These are phyloP conservation scores for Phallusia fumigata DNA, from an alignment of 23 tunicate genomes.

Conservation along the genomic window DNA sequence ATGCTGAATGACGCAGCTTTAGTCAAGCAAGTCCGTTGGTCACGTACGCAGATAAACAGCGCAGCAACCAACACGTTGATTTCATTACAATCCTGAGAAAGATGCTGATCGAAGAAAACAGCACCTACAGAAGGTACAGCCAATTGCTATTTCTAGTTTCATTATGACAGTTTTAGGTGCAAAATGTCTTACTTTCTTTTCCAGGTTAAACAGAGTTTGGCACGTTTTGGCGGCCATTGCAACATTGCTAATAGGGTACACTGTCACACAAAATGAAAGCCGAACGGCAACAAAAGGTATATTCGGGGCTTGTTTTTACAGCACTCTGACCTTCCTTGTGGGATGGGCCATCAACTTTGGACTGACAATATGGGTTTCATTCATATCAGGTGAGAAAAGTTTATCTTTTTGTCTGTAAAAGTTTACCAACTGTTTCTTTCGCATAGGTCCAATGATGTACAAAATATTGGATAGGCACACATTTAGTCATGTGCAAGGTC, in stretches of 20 bases:
- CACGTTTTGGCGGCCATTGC: conserved; percentile 43
- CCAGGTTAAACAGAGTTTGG: conserved; percentile 46
- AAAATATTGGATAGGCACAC: conserved; percentile 54
- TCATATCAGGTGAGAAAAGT: conserved; percentile 53
- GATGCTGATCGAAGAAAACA: background rate
- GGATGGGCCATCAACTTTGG: conserved; percentile 64
- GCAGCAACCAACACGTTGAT: too few species aligned
- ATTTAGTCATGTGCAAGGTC: conserved; percentile 50
- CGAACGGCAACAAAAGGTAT: background rate
- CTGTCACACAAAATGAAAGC: background rate
- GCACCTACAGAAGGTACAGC: background rate
- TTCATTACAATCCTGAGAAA: background rate
- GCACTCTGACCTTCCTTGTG: conserved; percentile 25
- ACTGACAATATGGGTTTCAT: conserved; percentile 63
- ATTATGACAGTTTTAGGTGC: background rate
- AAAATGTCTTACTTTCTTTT: background rate
- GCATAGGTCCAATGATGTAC: conserved; percentile 60
- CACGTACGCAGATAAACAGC: too few species aligned
- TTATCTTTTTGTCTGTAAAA: background rate
- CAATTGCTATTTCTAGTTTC: background rate
- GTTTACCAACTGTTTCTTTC: background rate
- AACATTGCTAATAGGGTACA: conserved; percentile 37
- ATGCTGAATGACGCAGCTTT: too few species aligned
- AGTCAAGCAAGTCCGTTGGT: too few species aligned
- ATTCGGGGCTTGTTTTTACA: conserved; percentile 22